These are phyloP conservation scores for Drosophila serrata DNA, from an alignment of 1,140 invertebrate genomes.

Conservation along the genomic window DNA sequence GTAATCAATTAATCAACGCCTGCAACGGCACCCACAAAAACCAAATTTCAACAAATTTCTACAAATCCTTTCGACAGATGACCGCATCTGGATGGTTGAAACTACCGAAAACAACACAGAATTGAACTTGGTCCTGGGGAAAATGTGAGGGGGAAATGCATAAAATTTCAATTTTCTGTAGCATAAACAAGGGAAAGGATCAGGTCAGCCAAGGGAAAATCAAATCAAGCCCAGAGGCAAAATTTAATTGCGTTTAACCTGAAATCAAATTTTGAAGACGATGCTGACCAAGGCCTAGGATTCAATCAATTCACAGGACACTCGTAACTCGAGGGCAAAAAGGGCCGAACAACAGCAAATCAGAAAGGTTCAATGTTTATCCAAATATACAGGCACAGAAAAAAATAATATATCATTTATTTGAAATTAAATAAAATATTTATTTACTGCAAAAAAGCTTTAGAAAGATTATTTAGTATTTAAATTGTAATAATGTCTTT, in stretches of 20 bases:
- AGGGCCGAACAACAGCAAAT: slow-evolving; percentile 61
- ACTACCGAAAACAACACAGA: slow-evolving; percentile 39
- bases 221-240: slow-evolving; percentile 70
- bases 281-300: slow-evolving; percentile 52
- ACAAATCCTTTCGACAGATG: slow-evolving; percentile 69
- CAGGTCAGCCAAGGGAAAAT: slow-evolving; percentile 42
- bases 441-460: not conserved
- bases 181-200: slow-evolving; percentile 53
- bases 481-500: not conserved
- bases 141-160: slow-evolving; percentile 49
- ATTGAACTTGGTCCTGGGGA: slow-evolving; percentile 12
- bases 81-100: slow-evolving; percentile 44
- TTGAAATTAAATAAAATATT: not conserved
- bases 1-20: slow-evolving; percentile 71
- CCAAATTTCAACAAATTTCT: slow-evolving; percentile 59
- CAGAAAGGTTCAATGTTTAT: slow-evolving; percentile 73
- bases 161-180: slow-evolving; percentile 75
- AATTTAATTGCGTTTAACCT: slow-evolving; percentile 83
- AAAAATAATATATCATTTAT: not conserved
- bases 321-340: slow-evolving; percentile 44
- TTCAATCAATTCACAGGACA: slow-evolving; percentile 69
- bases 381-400: slow-evolving; percentile 55
- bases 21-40: slow-evolving; percentile 51
- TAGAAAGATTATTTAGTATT: not conserved
- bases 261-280: slow-evolving; percentile 74